Conservation (phyloP, 2,797 vertebrate species). For the Darevskia mixta region DNA sequence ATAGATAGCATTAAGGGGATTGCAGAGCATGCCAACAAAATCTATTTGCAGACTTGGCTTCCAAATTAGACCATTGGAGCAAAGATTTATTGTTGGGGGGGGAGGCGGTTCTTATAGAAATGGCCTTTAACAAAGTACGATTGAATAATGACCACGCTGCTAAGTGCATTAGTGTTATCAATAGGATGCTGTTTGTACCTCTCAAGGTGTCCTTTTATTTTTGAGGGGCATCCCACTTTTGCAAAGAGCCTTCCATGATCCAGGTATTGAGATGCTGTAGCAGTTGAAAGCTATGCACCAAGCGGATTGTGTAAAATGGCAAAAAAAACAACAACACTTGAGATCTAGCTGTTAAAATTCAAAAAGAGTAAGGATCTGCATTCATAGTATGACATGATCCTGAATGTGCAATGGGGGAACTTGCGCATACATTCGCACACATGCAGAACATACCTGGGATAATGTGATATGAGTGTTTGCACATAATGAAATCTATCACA, state of each 20-base stretch:
- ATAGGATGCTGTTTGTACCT: slow-evolving; percentile 11
- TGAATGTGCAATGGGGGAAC: background rate
- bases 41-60: slow-evolving; percentile 66
- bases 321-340: too few species aligned
- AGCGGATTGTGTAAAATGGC: background rate
- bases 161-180: slow-evolving; percentile 62
- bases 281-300: background rate
- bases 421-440: background rate
- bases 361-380: background rate
- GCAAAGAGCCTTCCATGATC: background rate
- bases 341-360: background rate
- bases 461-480: background rate
- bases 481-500: background rate
- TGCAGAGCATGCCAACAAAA: slow-evolving; percentile 67
- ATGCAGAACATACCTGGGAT: background rate
- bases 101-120: slow-evolving; percentile 35
- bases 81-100: slow-evolving; percentile 57
- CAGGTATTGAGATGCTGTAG: background rate
- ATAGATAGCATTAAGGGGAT: slow-evolving; percentile 70
- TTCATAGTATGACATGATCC: background rate
- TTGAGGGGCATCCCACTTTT: background rate
- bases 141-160: slow-evolving; percentile 55
- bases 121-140: slow-evolving; percentile 63
- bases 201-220: slow-evolving; percentile 24
- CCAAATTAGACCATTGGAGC: slow-evolving; percentile 71